Evolutionary conservation across 2,888 invertebrate species (phyloP).

Genomic region (Caenorhabditis afra): DNA sequence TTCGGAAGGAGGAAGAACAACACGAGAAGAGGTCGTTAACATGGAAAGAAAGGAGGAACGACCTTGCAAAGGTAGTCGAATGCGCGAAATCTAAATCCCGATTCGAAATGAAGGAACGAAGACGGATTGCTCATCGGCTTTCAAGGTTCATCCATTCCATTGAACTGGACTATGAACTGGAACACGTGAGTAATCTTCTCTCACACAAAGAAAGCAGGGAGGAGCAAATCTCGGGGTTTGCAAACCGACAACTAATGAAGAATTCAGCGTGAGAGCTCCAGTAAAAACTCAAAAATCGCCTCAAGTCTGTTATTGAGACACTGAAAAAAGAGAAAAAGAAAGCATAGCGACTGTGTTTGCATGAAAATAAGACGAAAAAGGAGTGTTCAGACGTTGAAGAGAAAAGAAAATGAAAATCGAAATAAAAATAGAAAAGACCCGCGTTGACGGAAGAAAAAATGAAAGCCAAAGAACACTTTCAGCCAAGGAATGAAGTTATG

Average conservation of each 20-base stretch:
- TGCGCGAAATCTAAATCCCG: too few species aligned
- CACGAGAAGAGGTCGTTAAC: constrained; percentile 27
- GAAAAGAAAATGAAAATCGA: not conserved
- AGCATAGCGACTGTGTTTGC: not conserved
- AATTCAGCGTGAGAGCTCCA: constrained; percentile 30
- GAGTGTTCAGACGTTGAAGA: not conserved
- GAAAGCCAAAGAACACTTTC: constrained; percentile 6
- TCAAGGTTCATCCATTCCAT: constrained; percentile 11
- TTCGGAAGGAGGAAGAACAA: too few species aligned
- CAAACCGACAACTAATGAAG: constrained; percentile 20
- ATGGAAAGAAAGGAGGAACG: constrained; percentile 8
- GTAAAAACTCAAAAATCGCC: constrained; percentile 1
- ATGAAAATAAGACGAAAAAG: constrained; percentile 8
- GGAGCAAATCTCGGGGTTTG: too few species aligned
- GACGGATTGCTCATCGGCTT: too few species aligned
- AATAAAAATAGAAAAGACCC: not conserved
- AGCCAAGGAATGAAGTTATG: constrained; percentile 19
- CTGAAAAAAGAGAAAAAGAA: constrained; percentile 1
- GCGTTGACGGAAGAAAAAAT: not conserved
- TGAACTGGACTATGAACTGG: too few species aligned
- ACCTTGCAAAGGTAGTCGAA: constrained; percentile 18
- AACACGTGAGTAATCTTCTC: too few species aligned
- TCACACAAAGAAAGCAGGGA: too few species aligned
- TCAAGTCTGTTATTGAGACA: constrained; percentile 2
- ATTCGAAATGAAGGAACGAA: too few species aligned